Conservation (phyloP, 2,113 vertebrate genomes). For the Cryptotis parvus region DNA sequence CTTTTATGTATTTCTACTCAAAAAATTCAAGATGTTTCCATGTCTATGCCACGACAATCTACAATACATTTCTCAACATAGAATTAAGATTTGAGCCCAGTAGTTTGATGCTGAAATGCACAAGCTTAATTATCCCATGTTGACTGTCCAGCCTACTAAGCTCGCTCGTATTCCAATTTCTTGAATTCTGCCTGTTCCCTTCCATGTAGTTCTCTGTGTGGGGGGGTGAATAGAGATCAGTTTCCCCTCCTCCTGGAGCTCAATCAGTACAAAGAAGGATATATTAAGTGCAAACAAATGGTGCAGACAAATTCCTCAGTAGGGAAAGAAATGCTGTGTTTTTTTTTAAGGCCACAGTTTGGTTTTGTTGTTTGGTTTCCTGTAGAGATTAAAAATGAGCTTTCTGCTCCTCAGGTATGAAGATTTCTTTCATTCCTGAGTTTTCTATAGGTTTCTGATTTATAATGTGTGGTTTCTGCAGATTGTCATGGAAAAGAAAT, state of each 20-base stretch:
- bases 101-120: background rate
- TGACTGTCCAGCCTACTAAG: background rate
- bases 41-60: background rate
- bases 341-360: slow-evolving; percentile 45
- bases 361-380: slow-evolving; percentile 60
- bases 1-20: background rate
- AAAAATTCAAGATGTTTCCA: background rate
- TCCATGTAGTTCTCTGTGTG: background rate
- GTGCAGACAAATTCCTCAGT: slow-evolving; percentile 13
- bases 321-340: slow-evolving; percentile 17
- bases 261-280: slow-evolving; percentile 11
- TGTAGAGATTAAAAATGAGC: slow-evolving; percentile 57
- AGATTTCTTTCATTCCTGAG: slow-evolving; percentile 69
- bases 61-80: background rate
- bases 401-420: slow-evolving; percentile 50
- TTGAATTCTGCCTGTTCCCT: background rate
- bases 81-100: background rate
- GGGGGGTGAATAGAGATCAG: background rate
- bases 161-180: background rate
- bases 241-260: slow-evolving; percentile 7
- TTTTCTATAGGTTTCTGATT: slow-evolving; percentile 57
- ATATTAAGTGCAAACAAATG: slow-evolving; percentile 58
- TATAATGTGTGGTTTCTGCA: slow-evolving; percentile 61
- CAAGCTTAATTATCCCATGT: background rate
- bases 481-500: slow-evolving; percentile 70